Percentiles rank a stretch among this genome's conserved stretches.
Evolutionary conservation across 2,113 vertebrate species (phyloP).

Genomic region (Archilochus colubris): DNA sequence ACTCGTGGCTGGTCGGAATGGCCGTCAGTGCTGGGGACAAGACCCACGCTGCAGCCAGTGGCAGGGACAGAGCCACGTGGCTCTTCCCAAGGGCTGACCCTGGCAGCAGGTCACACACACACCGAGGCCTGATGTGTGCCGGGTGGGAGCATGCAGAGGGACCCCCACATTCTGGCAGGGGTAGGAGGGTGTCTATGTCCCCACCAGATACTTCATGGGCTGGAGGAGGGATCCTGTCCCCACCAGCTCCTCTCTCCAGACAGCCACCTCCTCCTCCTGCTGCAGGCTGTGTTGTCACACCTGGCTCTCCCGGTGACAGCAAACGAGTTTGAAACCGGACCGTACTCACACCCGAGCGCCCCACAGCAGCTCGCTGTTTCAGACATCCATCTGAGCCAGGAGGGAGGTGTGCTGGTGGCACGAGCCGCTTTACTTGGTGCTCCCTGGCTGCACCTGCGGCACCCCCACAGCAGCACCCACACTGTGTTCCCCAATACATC

Average conservation of each 20-base stretch:
- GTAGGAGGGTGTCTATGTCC: background rate
- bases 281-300: background rate
- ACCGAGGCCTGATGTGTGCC: accelerated
- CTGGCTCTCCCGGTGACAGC: background rate
- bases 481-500: background rate
- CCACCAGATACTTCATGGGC: background rate
- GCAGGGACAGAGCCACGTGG: background rate
- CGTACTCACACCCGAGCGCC: background rate
- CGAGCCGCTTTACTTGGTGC: accelerated
- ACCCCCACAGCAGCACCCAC: background rate
- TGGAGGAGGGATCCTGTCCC: background rate
- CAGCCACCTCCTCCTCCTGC: background rate
- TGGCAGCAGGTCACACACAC: background rate
- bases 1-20: background rate
- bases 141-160: accelerated
- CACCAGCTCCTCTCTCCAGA: background rate
- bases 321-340: background rate
- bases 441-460: background rate
- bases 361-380: background rate
- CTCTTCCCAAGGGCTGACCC: background rate
- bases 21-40: background rate
- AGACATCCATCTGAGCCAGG: background rate
- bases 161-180: background rate
- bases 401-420: background rate
- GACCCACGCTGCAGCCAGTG: background rate